Conservation (phyloP, 2,888 invertebrate genomes). For the Drosophila infuscata region DNA sequence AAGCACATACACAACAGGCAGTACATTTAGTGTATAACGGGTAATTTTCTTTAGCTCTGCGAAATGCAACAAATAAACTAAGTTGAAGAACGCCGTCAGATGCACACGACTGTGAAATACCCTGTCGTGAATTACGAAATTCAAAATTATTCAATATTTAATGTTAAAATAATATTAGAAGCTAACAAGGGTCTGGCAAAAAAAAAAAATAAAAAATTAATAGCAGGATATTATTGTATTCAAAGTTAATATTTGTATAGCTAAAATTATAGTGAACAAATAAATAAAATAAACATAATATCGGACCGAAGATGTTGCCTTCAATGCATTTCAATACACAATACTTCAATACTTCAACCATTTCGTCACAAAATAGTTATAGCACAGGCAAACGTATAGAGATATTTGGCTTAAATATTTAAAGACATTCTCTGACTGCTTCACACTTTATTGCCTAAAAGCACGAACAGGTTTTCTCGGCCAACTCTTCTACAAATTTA, state of each 20-base stretch:
- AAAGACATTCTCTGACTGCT: background rate
- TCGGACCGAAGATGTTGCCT: background rate
- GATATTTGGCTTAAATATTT: background rate
- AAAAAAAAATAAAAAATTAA: background rate
- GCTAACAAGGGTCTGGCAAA: background rate
- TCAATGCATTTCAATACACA: background rate
- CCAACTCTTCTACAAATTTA: background rate
- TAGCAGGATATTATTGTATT: background rate
- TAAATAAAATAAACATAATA: background rate
- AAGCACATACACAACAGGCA: conserved; percentile 14
- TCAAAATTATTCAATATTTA: background rate
- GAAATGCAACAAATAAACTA: conserved; percentile 61
- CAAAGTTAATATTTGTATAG: background rate
- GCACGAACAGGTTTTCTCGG: background rate
- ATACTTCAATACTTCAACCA: background rate
- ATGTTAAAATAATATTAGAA: background rate
- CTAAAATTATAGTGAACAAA: background rate
- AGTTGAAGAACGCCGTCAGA: background rate
- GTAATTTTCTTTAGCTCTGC: conserved; percentile 54
- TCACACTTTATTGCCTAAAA: background rate
- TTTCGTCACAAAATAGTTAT: background rate
- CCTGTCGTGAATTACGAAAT: conserved; percentile 7
- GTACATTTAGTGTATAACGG: conserved; percentile 53
- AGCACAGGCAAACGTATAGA: background rate
- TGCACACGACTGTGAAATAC: conserved; percentile 21